phyloP scores from a whole-genome alignment of 2,888 invertebrate genomes.

The Caprella mutica region DNA sequence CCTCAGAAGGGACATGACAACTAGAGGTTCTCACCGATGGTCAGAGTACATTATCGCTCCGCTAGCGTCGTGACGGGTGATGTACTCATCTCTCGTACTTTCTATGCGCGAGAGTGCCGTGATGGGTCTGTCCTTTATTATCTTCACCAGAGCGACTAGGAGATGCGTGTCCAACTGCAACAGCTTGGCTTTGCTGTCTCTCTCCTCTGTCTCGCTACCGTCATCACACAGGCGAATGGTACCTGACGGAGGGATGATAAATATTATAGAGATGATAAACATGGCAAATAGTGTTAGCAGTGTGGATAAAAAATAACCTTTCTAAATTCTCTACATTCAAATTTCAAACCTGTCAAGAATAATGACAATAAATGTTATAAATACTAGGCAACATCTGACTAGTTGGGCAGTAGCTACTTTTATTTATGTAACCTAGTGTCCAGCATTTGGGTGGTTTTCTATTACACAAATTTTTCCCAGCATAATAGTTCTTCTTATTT shows the following conservation, averaged over 20 bases:
- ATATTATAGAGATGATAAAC: not conserved
- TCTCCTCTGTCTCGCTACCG: not conserved
- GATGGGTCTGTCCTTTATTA: slow-evolving; percentile 58
- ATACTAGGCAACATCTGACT: no score
- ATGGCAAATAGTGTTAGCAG: not conserved
- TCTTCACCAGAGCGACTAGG: slow-evolving; percentile 50
- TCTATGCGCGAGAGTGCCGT: slow-evolving; percentile 54
- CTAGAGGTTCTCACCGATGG: slow-evolving; percentile 47
- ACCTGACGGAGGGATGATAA: not conserved
- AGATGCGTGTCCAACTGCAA: slow-evolving; percentile 16
- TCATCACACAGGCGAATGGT: not conserved
- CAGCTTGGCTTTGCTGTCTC: not conserved
- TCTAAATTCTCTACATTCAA: not conserved
- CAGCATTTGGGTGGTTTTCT: no score
- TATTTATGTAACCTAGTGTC: no score
- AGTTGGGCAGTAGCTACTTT: no score
- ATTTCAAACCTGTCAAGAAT: not conserved
- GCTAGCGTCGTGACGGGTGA: slow-evolving; percentile 76
- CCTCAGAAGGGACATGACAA: no score
- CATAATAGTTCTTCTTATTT: no score
- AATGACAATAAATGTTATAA: no score
- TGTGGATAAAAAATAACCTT: not conserved
- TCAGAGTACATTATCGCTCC: slow-evolving; percentile 81
- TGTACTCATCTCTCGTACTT: slow-evolving; percentile 68
- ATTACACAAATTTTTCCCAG: no score